phyloP scores from a whole-genome alignment of 2,797 vertebrate genomes.

The Centroberyx gerrardi region DNA sequence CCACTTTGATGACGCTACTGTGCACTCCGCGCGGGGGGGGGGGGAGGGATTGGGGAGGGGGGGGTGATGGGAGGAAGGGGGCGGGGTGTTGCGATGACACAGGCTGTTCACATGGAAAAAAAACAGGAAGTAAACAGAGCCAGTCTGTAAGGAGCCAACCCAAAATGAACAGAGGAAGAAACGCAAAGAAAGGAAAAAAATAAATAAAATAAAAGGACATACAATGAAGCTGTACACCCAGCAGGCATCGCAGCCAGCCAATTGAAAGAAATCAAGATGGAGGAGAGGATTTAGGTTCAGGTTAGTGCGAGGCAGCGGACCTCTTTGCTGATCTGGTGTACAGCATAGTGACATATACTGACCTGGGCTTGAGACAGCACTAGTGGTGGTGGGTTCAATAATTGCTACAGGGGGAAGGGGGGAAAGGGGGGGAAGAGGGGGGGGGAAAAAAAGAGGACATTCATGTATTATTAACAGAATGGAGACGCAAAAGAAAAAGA shows the following conservation, averaged over 20 bases:
- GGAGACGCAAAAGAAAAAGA: constrained; percentile 91
- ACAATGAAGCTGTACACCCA: constrained; percentile 84
- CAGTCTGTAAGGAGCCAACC: constrained; percentile 69
- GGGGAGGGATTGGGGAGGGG: constrained; percentile 20
- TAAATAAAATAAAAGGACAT: constrained; percentile 54
- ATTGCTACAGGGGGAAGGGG: constrained; percentile 96
- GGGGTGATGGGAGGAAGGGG: constrained; percentile 68
- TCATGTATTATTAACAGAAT: constrained; percentile 97
- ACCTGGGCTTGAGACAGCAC: constrained; percentile 99
- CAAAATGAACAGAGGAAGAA: constrained; percentile 54
- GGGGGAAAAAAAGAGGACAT: constrained; percentile 93
- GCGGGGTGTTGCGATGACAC: constrained; percentile 68
- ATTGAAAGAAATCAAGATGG: constrained; percentile 78
- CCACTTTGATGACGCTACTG: constrained; percentile 81
- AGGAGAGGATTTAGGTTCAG: constrained; percentile 70
- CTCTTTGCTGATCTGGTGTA: constrained; percentile 89
- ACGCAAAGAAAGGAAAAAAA: constrained; percentile 46
- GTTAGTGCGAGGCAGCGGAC: constrained; percentile 85
- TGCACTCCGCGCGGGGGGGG: constrained; percentile 64
- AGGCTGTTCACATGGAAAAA: constrained; percentile 60
- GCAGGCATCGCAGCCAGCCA: constrained; percentile 85
- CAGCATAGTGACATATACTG: constrained; percentile 96
- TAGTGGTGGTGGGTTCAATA: constrained; percentile 98
- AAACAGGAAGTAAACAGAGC: constrained; percentile 64
- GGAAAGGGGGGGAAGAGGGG: constrained; percentile 90